Percentiles rank a stretch among this genome's conserved stretches.
Conservation (phyloP, 37 sponge, comb jelly and placozoan genomes). For the Halichondria panicea region DNA sequence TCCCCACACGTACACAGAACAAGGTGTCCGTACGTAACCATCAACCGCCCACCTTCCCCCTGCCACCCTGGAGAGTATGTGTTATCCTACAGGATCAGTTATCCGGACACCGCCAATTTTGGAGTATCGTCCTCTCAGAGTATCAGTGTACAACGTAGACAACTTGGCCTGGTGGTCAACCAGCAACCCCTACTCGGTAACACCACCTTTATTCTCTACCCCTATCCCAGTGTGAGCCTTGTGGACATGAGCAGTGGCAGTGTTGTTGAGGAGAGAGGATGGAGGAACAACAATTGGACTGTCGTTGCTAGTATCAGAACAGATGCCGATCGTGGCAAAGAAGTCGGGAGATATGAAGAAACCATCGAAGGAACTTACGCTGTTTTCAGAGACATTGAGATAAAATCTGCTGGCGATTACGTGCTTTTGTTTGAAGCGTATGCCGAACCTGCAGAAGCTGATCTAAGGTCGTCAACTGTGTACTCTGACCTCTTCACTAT, state of each 20-base stretch:
- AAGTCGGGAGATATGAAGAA: no score
- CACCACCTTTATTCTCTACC: conserved; percentile 42
- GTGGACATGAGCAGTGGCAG: conserved; percentile 18
- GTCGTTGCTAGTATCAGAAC: conserved; percentile 8
- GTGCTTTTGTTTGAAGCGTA: conserved; percentile 11
- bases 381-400: conserved; percentile 29
- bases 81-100: conserved; percentile 49
- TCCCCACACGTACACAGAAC: no score
- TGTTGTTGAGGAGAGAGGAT: conserved; percentile 45
- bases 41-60: no score
- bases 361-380: no score
- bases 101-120: conserved; percentile 56
- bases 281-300: conserved; percentile 73
- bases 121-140: background rate
- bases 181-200: conserved; percentile 41
- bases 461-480: background rate
- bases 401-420: conserved; percentile 18
- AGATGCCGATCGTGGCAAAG: conserved; percentile 13
- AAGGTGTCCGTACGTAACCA: no score
- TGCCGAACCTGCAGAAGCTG: conserved; percentile 35
- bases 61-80: conserved; percentile 59
- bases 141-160: conserved; percentile 12
- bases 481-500: conserved; percentile 5
- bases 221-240: conserved; percentile 44
- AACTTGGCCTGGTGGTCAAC: conserved; percentile 20